Evolutionary conservation across 1,140 invertebrate species (phyloP), one percentile per base, ranked within the genome.

Genomic region (Cotesia chilonis): DNA sequence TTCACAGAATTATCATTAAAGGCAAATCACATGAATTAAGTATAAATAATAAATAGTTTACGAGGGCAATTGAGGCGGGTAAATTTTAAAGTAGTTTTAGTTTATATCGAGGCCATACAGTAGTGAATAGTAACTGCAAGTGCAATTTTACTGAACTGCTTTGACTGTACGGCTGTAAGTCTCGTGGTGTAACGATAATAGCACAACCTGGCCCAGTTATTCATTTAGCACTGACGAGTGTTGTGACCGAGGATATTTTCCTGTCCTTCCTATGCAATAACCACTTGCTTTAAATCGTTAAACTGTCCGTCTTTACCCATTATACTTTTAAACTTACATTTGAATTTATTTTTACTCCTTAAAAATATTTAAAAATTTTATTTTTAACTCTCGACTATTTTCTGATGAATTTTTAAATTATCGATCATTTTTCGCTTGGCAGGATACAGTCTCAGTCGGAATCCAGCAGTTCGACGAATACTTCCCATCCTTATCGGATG

Each of bases 401-500:
- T 57, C 52, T 37, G 4, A 47, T 54, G 35, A 14, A 4, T 17
- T 68, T 14, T 57, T 28, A 59, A 7, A 17, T 71, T 71, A 72
- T 68, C 66, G 59, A 67, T 61, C 52, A 28, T 68, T 69, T 67
- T 66, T 51, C 65, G 51, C 75, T 73, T 55, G n/a, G 55, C 74
- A 87, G 85, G 85, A 75, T 87, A 36, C 85, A 84, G 64, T 81
- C 85, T 1, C 84, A 87, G 57, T 83, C 86, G 10, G 85, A 87
- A 36, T 83, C 84, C 12, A 74, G 82, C 83, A 80, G 87, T 84
- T 78, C 84, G 75, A 79, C 84, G 51, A 89, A 89, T 75, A 88
- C 89, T 68, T 88, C 90, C 73, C 91, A 92, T 86, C 91, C 91
- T 3, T 92, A 92, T 82, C 87, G 91, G 80, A 90, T 92, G 85